Evolutionary conservation across 2,888 invertebrate genomes (phyloP).

Genomic region (Agonopterix arenella): DNA sequence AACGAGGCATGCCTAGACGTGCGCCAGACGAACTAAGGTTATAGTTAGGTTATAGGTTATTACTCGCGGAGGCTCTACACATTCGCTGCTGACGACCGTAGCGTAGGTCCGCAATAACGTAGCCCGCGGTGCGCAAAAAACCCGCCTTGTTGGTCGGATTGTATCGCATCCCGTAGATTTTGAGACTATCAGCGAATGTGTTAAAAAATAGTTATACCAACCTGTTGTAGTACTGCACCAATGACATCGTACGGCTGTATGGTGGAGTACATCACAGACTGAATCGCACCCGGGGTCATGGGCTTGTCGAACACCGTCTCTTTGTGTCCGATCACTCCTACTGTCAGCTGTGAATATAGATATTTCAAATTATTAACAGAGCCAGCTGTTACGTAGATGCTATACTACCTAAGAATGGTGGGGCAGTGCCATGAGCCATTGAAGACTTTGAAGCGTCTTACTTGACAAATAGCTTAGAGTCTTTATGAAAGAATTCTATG

Average conservation of each 20-base stretch:
- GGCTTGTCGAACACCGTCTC: constrained; percentile 99
- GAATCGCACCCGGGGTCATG: constrained; percentile 96
- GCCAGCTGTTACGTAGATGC: not conserved
- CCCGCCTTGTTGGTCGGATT: too few relatives aligned
- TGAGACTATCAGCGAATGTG: too few relatives aligned
- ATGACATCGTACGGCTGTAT: constrained; percentile 94
- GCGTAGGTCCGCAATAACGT: too few relatives aligned
- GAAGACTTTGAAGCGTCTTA: not conserved
- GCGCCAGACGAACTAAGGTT: too few relatives aligned
- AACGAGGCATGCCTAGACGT: too few relatives aligned
- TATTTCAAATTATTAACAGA: not conserved
- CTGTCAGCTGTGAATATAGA: constrained; percentile 80
- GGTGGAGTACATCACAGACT: constrained; percentile 92
- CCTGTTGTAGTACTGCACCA: constrained; percentile 95
- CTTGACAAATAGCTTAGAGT: constrained; percentile 1
- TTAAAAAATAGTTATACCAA: constrained; percentile 34
- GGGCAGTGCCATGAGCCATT: not conserved
- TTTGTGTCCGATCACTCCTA: constrained; percentile 95
- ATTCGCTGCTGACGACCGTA: too few relatives aligned
- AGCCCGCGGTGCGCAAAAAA: too few relatives aligned
- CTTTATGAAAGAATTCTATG: too few relatives aligned
- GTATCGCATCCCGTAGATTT: too few relatives aligned
- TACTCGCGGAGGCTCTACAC: too few relatives aligned
- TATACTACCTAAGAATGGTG: not conserved
- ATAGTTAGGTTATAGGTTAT: too few relatives aligned